A percentile compares a stretch with the other conserved stretches of the same genome.
Conservation (phyloP, 2,113 vertebrate genomes). For the Girardinichthys multiradiatus region DNA sequence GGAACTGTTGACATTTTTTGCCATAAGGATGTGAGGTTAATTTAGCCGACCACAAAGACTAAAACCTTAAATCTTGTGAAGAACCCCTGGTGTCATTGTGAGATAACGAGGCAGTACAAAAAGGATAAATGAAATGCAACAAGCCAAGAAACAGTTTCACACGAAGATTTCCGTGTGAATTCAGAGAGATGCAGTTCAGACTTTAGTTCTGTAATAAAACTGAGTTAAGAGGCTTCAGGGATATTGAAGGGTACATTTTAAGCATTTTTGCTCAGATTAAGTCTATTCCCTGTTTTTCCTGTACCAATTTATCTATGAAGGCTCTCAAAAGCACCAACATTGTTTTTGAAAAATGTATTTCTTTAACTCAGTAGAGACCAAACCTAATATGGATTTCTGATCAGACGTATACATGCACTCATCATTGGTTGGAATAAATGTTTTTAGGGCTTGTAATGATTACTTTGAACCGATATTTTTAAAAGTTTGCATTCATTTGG, state of each 20-base stretch:
- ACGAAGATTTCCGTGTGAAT: constrained; percentile 3
- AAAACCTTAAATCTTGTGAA: neutral
- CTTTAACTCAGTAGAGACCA: too few relatives aligned
- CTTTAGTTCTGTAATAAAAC: neutral
- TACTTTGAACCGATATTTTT: too few relatives aligned
- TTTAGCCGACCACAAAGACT: neutral
- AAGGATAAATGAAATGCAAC: neutral
- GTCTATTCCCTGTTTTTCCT: neutral
- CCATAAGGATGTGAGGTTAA: neutral
- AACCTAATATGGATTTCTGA: neutral
- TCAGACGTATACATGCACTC: neutral
- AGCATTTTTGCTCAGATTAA: neutral
- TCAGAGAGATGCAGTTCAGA: constrained; percentile 5
- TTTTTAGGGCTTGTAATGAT: neutral
- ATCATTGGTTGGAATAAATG: neutral
- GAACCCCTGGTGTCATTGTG: neutral
- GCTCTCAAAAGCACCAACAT: neutral
- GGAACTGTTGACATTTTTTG: constrained; percentile 14
- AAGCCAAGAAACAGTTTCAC: constrained; percentile 1
- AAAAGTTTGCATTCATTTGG: too few relatives aligned
- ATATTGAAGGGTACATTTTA: neutral
- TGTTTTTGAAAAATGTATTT: neutral
- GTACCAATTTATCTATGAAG: too few relatives aligned
- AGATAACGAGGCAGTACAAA: neutral
- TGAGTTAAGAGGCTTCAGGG: neutral